A percentile compares a stretch with the other conserved stretches of the same genome.
Evolutionary conservation across 1,140 invertebrate species (phyloP).

Genomic region (Halesus radiatus): DNA sequence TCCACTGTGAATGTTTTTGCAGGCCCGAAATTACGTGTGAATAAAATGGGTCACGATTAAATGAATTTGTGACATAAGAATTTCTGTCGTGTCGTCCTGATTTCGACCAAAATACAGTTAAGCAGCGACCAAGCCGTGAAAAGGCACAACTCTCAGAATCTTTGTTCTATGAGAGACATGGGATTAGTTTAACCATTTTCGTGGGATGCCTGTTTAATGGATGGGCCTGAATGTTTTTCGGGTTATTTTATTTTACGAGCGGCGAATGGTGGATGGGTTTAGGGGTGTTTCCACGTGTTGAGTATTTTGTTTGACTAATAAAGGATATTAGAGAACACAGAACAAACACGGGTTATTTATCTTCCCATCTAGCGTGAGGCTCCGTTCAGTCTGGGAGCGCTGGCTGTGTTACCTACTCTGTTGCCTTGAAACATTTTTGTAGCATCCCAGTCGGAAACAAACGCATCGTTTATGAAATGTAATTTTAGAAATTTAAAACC

Average conservation of each 20-base stretch:
- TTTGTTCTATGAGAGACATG: no score
- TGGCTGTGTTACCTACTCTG: no score
- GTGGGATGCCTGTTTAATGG: not conserved
- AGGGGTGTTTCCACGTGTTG: constrained; percentile 12
- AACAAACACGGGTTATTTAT: constrained; percentile 2
- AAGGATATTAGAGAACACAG: not conserved
- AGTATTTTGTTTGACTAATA: constrained; percentile 22
- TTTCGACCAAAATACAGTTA: no score
- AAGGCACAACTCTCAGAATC: no score
- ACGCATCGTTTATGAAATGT: no score
- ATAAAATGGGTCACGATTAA: constrained; percentile 12
- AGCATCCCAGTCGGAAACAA: no score
- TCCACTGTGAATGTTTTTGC: not conserved
- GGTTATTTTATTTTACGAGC: not conserved
- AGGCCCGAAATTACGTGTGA: constrained; percentile 5
- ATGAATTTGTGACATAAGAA: not conserved
- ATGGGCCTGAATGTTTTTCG: not conserved
- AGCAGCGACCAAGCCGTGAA: no score
- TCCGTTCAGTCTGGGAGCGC: no score
- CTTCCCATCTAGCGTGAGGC: not conserved
- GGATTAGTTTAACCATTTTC: not conserved
- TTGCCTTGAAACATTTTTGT: no score
- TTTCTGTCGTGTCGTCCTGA: no score
- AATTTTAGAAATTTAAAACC: no score
- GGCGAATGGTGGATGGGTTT: not conserved